phyloP scores from a whole-genome alignment of 64 coral and sea anemone species.

The Anthopleura sola region DNA sequence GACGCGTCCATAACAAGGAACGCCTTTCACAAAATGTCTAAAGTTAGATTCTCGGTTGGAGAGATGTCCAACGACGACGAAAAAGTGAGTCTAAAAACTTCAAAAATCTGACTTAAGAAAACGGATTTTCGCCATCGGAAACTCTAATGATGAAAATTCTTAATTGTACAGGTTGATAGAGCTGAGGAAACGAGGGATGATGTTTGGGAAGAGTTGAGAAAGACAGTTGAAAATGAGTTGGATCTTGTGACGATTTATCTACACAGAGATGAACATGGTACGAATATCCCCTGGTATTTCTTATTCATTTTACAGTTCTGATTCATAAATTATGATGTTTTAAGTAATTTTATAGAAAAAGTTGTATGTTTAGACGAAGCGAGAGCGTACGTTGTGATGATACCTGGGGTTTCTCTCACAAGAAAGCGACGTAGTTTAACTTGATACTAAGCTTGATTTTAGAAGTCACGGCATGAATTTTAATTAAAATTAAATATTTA shows the following conservation, averaged over 20 bases:
- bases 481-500: no score
- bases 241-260: conserved; percentile 4
- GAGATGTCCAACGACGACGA: not conserved
- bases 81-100: not conserved
- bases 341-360: not conserved
- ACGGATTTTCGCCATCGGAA: not conserved
- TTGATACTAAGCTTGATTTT: no score
- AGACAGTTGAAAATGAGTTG: not conserved
- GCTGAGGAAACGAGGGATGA: not conserved
- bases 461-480: no score
- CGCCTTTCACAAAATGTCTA: not conserved
- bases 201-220: conserved; percentile 28
- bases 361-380: not conserved
- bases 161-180: not conserved
- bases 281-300: not conserved
- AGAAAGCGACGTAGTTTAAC: no score
- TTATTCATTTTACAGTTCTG: not conserved
- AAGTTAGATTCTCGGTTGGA: not conserved
- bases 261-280: conserved; percentile 14
- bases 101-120: not conserved
- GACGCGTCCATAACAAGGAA: not conserved
- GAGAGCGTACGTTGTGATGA: not conserved
- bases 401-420: not conserved
- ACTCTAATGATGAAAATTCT: not conserved
- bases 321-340: not conserved